These are phyloP conservation scores for Sparidentex hasta DNA, from an alignment of 2,797 vertebrate species.

Conservation along the genomic window DNA sequence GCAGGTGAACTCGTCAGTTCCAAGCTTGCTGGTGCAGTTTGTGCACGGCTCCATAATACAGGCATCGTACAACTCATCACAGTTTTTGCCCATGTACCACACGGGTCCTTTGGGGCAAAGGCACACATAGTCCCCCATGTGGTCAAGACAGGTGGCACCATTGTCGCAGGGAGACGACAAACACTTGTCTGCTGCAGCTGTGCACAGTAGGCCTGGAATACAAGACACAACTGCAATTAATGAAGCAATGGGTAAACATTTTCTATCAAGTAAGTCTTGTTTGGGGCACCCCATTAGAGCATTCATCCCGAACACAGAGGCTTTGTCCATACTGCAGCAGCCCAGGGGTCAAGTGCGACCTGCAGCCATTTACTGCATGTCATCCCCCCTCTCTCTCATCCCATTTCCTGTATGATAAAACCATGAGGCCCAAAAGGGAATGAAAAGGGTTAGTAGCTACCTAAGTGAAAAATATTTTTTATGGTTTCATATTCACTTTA, in stretches of 20 bases:
- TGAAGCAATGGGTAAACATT: neutral
- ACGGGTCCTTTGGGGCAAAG: constrained; percentile 78
- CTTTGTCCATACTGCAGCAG: too few relatives aligned
- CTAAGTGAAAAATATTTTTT: too few relatives aligned
- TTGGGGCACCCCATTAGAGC: neutral
- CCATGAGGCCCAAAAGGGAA: too few relatives aligned
- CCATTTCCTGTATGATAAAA: too few relatives aligned
- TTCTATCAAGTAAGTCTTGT: neutral
- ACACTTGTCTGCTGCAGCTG: constrained; percentile 83
- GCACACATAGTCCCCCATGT: constrained; percentile 84
- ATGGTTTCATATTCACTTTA: too few relatives aligned
- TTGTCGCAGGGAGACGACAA: constrained; percentile 88
- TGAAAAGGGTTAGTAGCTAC: too few relatives aligned
- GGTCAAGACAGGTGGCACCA: constrained; percentile 84
- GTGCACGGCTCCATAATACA: constrained; percentile 80
- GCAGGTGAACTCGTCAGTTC: constrained; percentile 82
- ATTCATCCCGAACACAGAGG: too few relatives aligned
- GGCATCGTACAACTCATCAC: constrained; percentile 85
- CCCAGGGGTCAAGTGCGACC: too few relatives aligned
- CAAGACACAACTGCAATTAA: neutral
- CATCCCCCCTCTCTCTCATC: too few relatives aligned
- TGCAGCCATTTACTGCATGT: too few relatives aligned
- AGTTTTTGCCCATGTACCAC: constrained; percentile 84
- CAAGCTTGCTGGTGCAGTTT: constrained; percentile 77
- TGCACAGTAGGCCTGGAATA: constrained; percentile 75